Conservation (phyloP, 1,140 invertebrate species). For the Zaprionus capensis region DNA sequence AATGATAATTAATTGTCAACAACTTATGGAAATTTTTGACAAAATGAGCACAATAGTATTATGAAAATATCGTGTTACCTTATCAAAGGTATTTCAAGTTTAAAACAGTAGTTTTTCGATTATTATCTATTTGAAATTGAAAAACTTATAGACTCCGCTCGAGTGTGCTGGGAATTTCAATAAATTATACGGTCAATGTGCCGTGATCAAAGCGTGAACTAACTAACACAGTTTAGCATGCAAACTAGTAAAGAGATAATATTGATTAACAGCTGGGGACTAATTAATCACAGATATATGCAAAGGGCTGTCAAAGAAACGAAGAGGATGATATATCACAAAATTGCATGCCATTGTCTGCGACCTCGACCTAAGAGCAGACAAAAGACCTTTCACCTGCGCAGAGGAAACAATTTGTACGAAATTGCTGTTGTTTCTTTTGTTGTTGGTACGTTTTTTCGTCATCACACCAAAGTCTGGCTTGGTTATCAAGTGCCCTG, state of each 20-base stretch:
- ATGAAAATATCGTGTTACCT: not conserved
- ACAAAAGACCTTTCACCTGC: constrained; percentile 41
- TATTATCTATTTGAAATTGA: not conserved
- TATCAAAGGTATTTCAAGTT: not conserved
- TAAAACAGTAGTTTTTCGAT: not conserved
- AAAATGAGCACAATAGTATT: not conserved
- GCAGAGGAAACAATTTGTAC: constrained; percentile 53
- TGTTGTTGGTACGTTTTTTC: constrained; percentile 49
- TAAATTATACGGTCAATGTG: constrained; percentile 36
- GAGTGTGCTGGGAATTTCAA: constrained; percentile 14
- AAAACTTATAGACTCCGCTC: no score
- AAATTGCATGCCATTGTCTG: constrained; percentile 6
- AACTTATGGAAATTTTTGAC: not conserved
- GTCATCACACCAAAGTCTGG: constrained; percentile 49
- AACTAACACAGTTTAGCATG: constrained; percentile 19
- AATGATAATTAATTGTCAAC: not conserved
- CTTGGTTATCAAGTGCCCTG: constrained; percentile 37
- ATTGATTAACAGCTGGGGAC: not conserved
- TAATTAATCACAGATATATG: not conserved
- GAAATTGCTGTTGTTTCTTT: constrained; percentile 39
- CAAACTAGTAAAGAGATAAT: constrained; percentile 13
- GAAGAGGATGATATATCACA: constrained; percentile 6
- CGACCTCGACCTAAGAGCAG: not conserved
- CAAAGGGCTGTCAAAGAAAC: not conserved
- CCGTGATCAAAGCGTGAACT: constrained; percentile 11